These are phyloP conservation scores for Drosophila rhopaloa DNA, from an alignment of 1,140 invertebrate genomes.

Conservation along the genomic window DNA sequence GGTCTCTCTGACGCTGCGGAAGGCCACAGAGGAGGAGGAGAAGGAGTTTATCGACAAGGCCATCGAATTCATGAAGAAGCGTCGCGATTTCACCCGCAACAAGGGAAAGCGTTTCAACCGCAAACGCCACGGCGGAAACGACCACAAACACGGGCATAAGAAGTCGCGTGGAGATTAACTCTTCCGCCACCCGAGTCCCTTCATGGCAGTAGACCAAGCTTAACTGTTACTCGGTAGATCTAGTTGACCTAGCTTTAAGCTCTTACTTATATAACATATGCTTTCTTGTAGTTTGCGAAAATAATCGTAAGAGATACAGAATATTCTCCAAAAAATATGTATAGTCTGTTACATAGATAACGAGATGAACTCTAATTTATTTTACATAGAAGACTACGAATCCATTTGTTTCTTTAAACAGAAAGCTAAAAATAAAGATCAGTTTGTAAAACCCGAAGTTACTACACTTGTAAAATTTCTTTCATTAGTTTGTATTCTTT, in stretches of 20 bases:
- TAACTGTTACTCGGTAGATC: slow-evolving; percentile 47
- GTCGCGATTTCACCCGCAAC: slow-evolving; percentile 85
- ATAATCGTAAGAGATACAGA: slow-evolving; percentile 20
- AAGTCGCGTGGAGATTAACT: slow-evolving; percentile 57
- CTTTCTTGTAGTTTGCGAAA: slow-evolving; percentile 48
- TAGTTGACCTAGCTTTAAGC: slow-evolving; percentile 45
- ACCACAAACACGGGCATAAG: slow-evolving; percentile 63
- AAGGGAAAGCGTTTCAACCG: slow-evolving; percentile 78
- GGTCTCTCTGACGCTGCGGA: slow-evolving; percentile 86
- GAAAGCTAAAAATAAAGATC: slow-evolving; percentile 54
- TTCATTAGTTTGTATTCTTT: slow-evolving; percentile 48
- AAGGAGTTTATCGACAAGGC: slow-evolving; percentile 88
- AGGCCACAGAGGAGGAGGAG: slow-evolving; percentile 90
- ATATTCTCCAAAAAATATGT: slow-evolving; percentile 44
- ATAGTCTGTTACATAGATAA: slow-evolving; percentile 59
- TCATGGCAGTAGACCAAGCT: slow-evolving; percentile 21
- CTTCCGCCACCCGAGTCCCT: slow-evolving; percentile 20
- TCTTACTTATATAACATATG: slow-evolving; percentile 30
- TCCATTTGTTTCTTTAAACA: slow-evolving; percentile 37
- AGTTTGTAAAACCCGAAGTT: slow-evolving; percentile 33
- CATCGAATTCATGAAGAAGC: slow-evolving; percentile 87
- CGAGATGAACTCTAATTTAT: slow-evolving; percentile 64
- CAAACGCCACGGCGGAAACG: slow-evolving; percentile 78
- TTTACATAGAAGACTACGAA: slow-evolving; percentile 45
- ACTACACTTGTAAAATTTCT: not conserved